Evolutionary conservation across 2,797 vertebrate genomes (phyloP).

Genomic region (Sebastes hubbsi): DNA sequence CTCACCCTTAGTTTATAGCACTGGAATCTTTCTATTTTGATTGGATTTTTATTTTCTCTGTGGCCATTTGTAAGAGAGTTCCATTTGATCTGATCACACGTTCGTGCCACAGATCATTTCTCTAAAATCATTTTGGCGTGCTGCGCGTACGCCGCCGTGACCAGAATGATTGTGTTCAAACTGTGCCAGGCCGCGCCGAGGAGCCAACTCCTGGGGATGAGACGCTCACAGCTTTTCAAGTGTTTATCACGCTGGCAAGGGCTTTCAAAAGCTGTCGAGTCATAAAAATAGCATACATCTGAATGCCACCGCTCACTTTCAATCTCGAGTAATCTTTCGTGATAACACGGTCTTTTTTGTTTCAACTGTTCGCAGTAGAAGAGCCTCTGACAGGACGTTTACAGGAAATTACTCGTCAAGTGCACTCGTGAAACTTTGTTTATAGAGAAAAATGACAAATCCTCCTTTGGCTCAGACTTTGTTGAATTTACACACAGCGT

Average conservation of each 20-base stretch:
- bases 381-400: constrained; percentile 44
- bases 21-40: not conserved
- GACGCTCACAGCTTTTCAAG: constrained; percentile 72
- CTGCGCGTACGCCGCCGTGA: constrained; percentile 6
- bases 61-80: not conserved
- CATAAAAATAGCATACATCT: constrained; percentile 75
- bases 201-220: constrained; percentile 58
- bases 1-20: not conserved
- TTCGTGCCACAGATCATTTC: constrained; percentile 4
- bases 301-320: constrained; percentile 66
- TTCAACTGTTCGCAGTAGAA: constrained; percentile 30
- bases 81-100: not conserved
- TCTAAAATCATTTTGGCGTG: constrained; percentile 13
- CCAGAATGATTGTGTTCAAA: constrained; percentile 41
- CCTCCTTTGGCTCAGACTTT: constrained; percentile 29
- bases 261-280: constrained; percentile 74
- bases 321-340: constrained; percentile 63
- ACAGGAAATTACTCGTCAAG: constrained; percentile 67
- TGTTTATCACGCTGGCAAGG: constrained; percentile 75
- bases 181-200: constrained; percentile 1
- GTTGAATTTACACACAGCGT: constrained; percentile 28
- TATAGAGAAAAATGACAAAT: constrained; percentile 60
- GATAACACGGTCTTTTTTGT: constrained; percentile 61
- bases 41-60: constrained; percentile 1
- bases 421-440: constrained; percentile 50